Evolutionary conservation across 2,113 vertebrate genomes (phyloP).

Genomic region (Gavialis gangeticus): DNA sequence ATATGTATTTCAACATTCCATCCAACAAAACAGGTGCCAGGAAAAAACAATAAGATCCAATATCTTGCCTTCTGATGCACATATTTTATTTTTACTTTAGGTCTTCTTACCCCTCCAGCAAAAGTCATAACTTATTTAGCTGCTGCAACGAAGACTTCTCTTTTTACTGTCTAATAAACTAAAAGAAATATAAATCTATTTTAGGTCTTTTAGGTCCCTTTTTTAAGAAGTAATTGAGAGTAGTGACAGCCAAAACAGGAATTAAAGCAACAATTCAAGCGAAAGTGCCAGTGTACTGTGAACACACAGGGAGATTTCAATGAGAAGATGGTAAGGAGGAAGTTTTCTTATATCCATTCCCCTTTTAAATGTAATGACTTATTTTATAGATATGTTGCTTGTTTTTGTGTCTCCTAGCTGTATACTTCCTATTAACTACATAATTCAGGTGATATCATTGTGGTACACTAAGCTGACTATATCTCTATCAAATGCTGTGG

Average conservation of each 20-base stretch:
- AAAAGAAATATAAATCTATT: conserved; percentile 64
- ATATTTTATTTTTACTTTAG: conserved; percentile 60
- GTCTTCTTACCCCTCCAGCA: conserved; percentile 45
- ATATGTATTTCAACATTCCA: conserved; percentile 3
- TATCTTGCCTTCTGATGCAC: not conserved
- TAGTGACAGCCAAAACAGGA: conserved; percentile 57
- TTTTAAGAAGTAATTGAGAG: conserved; percentile 62
- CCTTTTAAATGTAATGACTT: conserved; percentile 51
- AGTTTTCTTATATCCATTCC: not conserved
- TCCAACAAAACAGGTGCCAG: conserved; percentile 21
- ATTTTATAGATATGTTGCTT: conserved; percentile 29
- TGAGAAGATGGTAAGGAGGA: not conserved
- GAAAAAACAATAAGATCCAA: conserved; percentile 36
- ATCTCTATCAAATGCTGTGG: not conserved
- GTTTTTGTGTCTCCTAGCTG: conserved; percentile 18
- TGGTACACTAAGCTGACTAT: not conserved
- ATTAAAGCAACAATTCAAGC: conserved; percentile 68
- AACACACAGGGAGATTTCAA: conserved; percentile 37
- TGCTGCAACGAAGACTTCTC: conserved; percentile 30
- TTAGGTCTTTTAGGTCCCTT: not conserved
- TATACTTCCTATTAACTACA: conserved; percentile 56
- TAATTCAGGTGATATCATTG: conserved; percentile 48
- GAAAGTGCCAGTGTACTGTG: conserved; percentile 11
- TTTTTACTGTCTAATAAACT: conserved; percentile 70
- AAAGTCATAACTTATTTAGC: conserved; percentile 70